Evolutionary conservation across 2,888 invertebrate species (phyloP), one percentile per base, ranked within the genome.

Genomic region (Xanthorhoe designata): DNA sequence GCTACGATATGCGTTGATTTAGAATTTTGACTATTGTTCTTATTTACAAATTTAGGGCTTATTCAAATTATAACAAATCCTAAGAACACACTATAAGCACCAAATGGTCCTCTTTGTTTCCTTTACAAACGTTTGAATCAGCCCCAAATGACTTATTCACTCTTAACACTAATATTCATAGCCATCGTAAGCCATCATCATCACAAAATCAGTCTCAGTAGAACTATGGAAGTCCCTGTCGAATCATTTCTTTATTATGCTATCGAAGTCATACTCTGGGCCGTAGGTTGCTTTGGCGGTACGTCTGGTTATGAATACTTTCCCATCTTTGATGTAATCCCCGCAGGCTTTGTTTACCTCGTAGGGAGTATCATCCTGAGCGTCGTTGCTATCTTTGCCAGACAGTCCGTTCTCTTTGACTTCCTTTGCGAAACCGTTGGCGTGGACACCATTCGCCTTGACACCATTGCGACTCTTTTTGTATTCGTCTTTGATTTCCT

Each of bases 131-230:
- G 55, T 72, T 71, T 74, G 74, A 77, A 77, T 75, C 72, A 75
- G 74, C 74, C 75, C 73, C 75, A 77, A 78, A 74, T 71, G 66
- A 78, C 77, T 73, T 80, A 80, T 76, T 76, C 80, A 72, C 78
- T 81, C 77, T 78, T 83, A 80, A 70, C 60, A 72, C 76, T 82
- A 80, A 77, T 78, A 71, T 77, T 73, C 76, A 76, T 78, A 75
- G 76, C 75, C 76, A 75, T 75, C 80, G 80, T 77, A 81, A 78
- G 74, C 78, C 87, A 85, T 82, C 88, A 89, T 90, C 88, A 90
- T 68, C 90, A 90, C 71, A 84, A 82, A 87, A 85, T 92, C 92
- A 92, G 92, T 92, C 92, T 92, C 92, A 88, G 83, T 78, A 80
- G 79, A 86, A 84, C 82, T 81, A 74, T 75, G 75, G 78, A 85